A percentile compares a stretch with the other conserved stretches of the same genome.
phyloP scores from a whole-genome alignment of 2,113 vertebrate genomes.

The Gambusia affinis region DNA sequence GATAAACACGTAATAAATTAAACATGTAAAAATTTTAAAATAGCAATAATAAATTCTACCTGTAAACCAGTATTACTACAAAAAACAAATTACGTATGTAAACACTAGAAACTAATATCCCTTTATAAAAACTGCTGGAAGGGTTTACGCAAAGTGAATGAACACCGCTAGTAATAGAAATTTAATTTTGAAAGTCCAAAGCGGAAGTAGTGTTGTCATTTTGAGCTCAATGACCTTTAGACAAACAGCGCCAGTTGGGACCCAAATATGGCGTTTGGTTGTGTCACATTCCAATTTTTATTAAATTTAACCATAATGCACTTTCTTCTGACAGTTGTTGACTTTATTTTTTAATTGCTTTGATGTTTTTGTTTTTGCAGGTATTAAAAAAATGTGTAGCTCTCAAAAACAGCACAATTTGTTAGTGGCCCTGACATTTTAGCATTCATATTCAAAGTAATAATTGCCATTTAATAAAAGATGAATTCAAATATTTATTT shows the following conservation, averaged over 20 bases:
- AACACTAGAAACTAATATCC: too few species aligned
- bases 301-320: not conserved
- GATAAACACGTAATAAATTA: too few species aligned
- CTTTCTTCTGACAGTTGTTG: not conserved
- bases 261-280: not conserved
- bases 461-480: too few species aligned
- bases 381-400: not conserved
- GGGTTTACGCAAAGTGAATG: too few species aligned
- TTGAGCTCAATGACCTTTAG: not conserved
- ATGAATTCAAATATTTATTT: too few species aligned
- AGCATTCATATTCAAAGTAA: not conserved
- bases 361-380: not conserved
- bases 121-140: too few species aligned
- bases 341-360: not conserved
- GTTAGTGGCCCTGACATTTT: too few species aligned
- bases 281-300: not conserved
- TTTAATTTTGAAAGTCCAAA: constrained; percentile 37
- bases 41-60: too few species aligned
- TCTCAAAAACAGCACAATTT: not conserved
- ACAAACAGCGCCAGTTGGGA: constrained; percentile 4
- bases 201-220: constrained; percentile 14
- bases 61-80: too few species aligned
- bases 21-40: too few species aligned
- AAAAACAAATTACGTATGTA: too few species aligned
- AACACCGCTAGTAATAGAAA: too few species aligned